Base-by-base conservation (phyloP, 2,113 vertebrate genomes). In the Paramisgurnus dabryanus region DNA sequence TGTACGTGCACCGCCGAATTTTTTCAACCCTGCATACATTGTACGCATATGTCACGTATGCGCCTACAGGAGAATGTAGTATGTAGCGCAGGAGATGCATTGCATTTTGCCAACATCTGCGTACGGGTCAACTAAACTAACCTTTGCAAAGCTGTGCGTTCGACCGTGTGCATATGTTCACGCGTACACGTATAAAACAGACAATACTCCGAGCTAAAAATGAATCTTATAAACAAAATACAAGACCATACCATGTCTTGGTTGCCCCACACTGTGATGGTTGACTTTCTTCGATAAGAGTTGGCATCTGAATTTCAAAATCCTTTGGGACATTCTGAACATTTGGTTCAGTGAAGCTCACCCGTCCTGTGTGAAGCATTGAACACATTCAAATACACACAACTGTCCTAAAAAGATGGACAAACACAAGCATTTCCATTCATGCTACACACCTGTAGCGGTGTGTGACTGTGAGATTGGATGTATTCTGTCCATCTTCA, bases 271-370 rank as follows among this genome's bases (percentile, higher is more conserved):
- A 88, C 87, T 90, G 93, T 39, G 91, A 94, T 17, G 94, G 94
- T 5, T 95, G 95, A 82, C 95, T 96, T 86, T 98, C 95, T 78
- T 84, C 93, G 60, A 97, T 91, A 67, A 93, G 67, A 1, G 91
- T 91, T 3, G 96, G 93, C 95, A 98, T 96, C 86, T 91, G 83
- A 64, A 99, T 98, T 88, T 98, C 95, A 94, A 99, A 99, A 89
- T 98, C 96, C 92, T 95, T 97, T 55, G 98, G 98, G 27, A 99
- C 95, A 1, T 96, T 99, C 90, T 99, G 97, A 88, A 99, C 94
- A 88, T 99, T 99, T 81, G 98, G 97, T 80, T 99, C 98, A 57
- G 76, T 93, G 85, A 99, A 99, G 83, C 93, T 95, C 83, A 99
- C 92, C 80, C 98, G 91, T 65, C 98, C 98, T 99, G 88, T 53